Evolutionary conservation across 2,888 invertebrate genomes (phyloP), one percentile per base, ranked within the genome.

Genomic region (Aphodius granarius): DNA sequence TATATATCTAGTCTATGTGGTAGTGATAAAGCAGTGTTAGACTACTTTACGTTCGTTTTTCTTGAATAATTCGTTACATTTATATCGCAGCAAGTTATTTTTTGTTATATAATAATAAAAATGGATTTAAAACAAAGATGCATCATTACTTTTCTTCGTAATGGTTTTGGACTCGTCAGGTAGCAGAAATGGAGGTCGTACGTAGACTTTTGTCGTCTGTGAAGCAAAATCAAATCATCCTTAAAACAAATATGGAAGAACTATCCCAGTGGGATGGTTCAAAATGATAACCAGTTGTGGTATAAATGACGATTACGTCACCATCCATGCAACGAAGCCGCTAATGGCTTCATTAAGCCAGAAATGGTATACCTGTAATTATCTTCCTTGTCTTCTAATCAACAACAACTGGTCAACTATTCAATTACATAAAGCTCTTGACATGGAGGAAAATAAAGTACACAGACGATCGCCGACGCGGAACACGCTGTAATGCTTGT

Each of bases 401-500:
- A 68, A 68, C 68, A 68, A 68, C 68, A 68, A 22, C 22, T 22
- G 68, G 15, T 68, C 68, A 68, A 68, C 68, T 21, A 68, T 68
- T 68, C 68, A 68, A 68, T 68, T 68, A 68, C 21, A 68, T 22
- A 20, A 68, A 68, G 20, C 22, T 2, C 68, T 19, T 68, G 68
- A 68, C 68, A 68, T 68, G 3, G 68, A 43, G 13, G 43, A 22
- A 68, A 20, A 68, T 68, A 68, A 68, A 68, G 21, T 68, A 68
- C 22, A 20, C 20, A 68, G 20, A 68, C 21, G 65, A 65, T 16
- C 68, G 68, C n/a, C 63, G 62, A 72, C 72, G 72, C 63, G 18
- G 72, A 72, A 63, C 72, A 72, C 72, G 23, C 63, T 72, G 72
- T 72, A 72, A 43, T 21, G 63, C 19, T 63, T 21, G 21, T 43